phyloP scores from a whole-genome alignment of 2,888 invertebrate genomes.

The Drosophila putrida region DNA sequence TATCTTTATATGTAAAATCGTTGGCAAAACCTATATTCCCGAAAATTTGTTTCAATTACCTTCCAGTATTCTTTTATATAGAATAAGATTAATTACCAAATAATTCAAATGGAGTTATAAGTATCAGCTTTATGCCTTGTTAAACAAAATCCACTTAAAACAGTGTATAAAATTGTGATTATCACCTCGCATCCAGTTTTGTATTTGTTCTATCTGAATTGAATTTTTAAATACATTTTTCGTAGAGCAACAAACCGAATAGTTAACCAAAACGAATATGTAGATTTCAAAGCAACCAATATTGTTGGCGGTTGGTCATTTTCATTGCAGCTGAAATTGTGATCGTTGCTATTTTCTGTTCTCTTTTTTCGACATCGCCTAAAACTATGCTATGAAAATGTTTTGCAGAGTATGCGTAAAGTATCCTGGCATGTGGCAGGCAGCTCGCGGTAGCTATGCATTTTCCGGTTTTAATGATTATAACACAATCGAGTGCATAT shows the following conservation, averaged over 20 bases:
- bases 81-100: too few species aligned
- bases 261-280: background rate
- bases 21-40: too few species aligned
- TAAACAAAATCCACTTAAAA: background rate
- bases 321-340: constrained; percentile 16
- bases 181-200: background rate
- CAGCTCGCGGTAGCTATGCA: constrained; percentile 48
- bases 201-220: background rate
- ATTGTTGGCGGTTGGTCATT: constrained; percentile 42
- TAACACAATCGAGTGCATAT: constrained; percentile 81
- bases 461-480: constrained; percentile 78
- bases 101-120: too few species aligned
- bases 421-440: constrained; percentile 16
- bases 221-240: background rate
- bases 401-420: constrained; percentile 1
- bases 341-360: constrained; percentile 30
- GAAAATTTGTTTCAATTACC: too few species aligned
- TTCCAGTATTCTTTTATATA: too few species aligned
- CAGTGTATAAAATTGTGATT: background rate
- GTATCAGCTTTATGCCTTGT: too few species aligned
- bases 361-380: constrained; percentile 13
- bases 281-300: constrained; percentile 24
- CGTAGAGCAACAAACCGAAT: background rate
- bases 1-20: too few species aligned
- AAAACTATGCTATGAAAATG: constrained; percentile 25